Conservation (phyloP, 2,113 vertebrate genomes). For the Verasper variegatus region DNA sequence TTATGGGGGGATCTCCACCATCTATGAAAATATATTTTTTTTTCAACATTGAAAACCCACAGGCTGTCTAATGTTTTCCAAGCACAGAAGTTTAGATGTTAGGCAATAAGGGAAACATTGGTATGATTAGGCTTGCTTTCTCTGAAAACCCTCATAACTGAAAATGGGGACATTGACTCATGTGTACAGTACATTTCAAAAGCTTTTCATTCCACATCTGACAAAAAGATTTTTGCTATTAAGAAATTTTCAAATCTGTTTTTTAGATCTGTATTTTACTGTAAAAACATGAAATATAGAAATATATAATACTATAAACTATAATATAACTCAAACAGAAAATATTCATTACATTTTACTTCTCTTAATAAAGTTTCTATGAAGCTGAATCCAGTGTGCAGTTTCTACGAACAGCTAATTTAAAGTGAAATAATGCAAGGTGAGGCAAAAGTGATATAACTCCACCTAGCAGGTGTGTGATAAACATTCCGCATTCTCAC, state of each 20-base stretch:
- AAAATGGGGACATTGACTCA: slow-evolving; percentile 43
- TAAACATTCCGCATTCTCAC: not conserved
- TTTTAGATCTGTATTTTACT: not conserved
- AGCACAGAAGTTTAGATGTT: slow-evolving; percentile 49
- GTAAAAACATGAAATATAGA: too few relatives aligned
- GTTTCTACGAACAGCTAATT: slow-evolving; percentile 50
- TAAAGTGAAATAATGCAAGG: not conserved
- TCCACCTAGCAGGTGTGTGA: not conserved
- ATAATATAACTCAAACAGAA: not conserved
- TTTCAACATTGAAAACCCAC: slow-evolving; percentile 38
- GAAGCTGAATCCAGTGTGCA: not conserved
- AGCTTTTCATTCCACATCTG: not conserved
- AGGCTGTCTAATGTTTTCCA: slow-evolving; percentile 68
- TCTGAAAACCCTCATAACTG: slow-evolving; percentile 21
- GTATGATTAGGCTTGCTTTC: slow-evolving; percentile 8
- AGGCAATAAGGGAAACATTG: slow-evolving; percentile 55
- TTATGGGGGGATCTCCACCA: slow-evolving; percentile 61
- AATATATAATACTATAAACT: too few relatives aligned
- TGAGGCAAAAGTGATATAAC: slow-evolving; percentile 18
- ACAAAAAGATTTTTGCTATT: not conserved
- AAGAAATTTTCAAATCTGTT: not conserved
- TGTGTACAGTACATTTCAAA: slow-evolving; percentile 4
- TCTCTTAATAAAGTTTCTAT: not conserved
- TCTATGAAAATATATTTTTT: slow-evolving; percentile 39
- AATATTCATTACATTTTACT: not conserved